phyloP scores from a whole-genome alignment of 2,113 vertebrate species.

The Sylvilagus bachmani region DNA sequence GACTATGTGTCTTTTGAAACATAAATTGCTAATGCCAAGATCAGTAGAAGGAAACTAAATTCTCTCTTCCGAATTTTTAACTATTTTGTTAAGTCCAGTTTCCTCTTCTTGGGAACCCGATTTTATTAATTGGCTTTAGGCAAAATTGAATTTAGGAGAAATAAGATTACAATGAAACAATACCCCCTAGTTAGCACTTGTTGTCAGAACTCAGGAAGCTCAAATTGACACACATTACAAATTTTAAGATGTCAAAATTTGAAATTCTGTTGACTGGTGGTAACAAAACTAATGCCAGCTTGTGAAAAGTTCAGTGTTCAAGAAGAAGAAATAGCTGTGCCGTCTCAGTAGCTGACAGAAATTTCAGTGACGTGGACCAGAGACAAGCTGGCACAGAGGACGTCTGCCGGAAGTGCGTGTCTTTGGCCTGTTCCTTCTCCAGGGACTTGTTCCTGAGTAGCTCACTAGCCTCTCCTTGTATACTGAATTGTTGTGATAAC shows the following conservation, averaged over 20 bases:
- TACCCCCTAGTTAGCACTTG: neutral
- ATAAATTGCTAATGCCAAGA: neutral
- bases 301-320: neutral
- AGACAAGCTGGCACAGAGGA: neutral
- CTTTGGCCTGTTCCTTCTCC: neutral
- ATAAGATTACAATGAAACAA: neutral
- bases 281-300: conserved; percentile 1
- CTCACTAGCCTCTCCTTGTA: neutral
- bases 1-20: neutral
- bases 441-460: neutral
- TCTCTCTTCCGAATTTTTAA: neutral
- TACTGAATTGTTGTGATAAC: neutral
- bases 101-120: neutral
- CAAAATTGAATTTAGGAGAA: neutral
- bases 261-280: neutral
- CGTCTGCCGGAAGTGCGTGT: neutral
- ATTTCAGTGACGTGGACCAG: neutral
- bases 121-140: neutral
- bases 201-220: neutral
- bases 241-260: neutral
- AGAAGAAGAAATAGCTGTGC: neutral
- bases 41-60: neutral
- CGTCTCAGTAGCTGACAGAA: conserved; percentile 3
- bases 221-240: neutral
- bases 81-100: neutral